These are phyloP conservation scores for Sebastolobus alascanus DNA, from an alignment of 2,797 vertebrate genomes.

Conservation along the genomic window DNA sequence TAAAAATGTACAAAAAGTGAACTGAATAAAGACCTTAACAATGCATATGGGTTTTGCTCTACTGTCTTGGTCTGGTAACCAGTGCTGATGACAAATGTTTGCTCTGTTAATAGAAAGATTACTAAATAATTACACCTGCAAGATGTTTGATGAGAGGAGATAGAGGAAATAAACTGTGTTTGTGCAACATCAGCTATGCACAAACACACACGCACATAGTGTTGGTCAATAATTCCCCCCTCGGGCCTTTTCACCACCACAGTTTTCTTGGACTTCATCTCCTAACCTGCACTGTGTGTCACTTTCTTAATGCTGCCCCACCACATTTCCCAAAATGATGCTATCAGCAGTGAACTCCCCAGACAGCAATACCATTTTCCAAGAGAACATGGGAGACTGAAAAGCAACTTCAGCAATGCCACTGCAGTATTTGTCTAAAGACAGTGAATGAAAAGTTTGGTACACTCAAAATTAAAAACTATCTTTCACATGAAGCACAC, in stretches of 20 bases:
- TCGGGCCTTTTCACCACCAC: background rate
- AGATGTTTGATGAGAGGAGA: too few species aligned
- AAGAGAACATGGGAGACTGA: slow-evolving; percentile 11
- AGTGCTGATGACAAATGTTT: too few species aligned
- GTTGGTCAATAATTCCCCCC: background rate
- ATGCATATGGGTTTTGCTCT: too few species aligned
- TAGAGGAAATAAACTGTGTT: background rate
- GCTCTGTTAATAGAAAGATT: background rate
- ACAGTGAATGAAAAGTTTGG: slow-evolving; percentile 44
- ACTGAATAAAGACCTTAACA: too few species aligned
- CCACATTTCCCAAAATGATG: slow-evolving; percentile 7
- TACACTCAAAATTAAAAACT: slow-evolving; percentile 48
- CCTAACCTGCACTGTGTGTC: background rate
- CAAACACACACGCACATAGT: too few species aligned
- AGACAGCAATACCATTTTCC: slow-evolving; percentile 38
- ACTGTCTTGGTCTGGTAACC: too few species aligned
- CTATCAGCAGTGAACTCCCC: slow-evolving; percentile 20
- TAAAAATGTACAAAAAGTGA: too few species aligned
- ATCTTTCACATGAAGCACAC: slow-evolving; percentile 38
- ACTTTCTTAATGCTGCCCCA: background rate
- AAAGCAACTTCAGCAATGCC: slow-evolving; percentile 27
- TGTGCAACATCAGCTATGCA: background rate
- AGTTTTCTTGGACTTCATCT: slow-evolving; percentile 4
- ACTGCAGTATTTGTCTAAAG: slow-evolving; percentile 22
- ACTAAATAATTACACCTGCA: too few species aligned